A percentile compares a stretch with the other conserved stretches of the same genome.
Conservation (phyloP, 2,113 vertebrate genomes). For the Dinomys branickii region DNA sequence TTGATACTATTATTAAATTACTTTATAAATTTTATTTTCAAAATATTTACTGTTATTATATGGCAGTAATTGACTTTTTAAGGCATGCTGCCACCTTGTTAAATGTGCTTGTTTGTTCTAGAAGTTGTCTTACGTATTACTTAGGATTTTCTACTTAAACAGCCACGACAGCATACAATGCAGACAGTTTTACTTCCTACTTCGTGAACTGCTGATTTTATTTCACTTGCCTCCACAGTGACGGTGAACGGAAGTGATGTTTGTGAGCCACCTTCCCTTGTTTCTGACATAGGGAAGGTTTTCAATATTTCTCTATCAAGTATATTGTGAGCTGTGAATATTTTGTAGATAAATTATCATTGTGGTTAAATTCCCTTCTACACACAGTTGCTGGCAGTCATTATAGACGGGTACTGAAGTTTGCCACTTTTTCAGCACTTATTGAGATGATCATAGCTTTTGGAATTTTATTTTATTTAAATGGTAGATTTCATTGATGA, state of each 20-base stretch:
- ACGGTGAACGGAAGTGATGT: neutral
- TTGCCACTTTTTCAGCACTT: neutral
- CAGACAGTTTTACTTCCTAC: neutral
- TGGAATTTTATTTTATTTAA: neutral
- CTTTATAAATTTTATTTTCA: neutral
- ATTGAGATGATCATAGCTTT: too few species aligned
- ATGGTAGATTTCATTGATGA: neutral
- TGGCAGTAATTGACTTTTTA: neutral
- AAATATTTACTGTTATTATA: neutral
- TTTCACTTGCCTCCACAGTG: neutral
- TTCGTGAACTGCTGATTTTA: neutral
- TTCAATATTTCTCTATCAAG: too few species aligned
- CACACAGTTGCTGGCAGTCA: too few species aligned
- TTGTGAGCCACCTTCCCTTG: neutral
- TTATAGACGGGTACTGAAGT: neutral
- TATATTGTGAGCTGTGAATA: neutral
- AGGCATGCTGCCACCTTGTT: neutral
- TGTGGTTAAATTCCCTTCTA: neutral
- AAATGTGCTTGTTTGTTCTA: neutral
- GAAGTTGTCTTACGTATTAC: neutral
- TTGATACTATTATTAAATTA: neutral
- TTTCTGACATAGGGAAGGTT: neutral
- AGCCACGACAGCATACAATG: neutral
- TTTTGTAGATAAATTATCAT: neutral
- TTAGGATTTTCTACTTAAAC: neutral